Conservation (phyloP, 2,113 vertebrate genomes). For the Strigops habroptila region DNA sequence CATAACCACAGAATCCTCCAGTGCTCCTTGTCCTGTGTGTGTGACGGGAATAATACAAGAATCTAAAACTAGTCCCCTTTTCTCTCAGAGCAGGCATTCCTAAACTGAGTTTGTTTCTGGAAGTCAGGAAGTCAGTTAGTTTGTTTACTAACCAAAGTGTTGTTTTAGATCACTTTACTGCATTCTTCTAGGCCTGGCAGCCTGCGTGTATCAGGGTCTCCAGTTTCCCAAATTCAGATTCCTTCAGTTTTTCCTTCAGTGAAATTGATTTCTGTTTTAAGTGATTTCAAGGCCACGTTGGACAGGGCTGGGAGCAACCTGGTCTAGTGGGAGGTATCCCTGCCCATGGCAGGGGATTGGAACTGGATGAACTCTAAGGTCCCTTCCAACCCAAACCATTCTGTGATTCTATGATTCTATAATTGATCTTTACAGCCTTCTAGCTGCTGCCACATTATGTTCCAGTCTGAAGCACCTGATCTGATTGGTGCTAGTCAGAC, state of each 20-base stretch:
- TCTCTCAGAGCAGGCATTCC: neutral
- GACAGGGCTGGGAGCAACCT: no score
- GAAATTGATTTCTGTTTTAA: neutral
- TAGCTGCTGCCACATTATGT: neutral
- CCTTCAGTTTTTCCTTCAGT: neutral
- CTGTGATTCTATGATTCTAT: neutral
- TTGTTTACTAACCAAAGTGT: neutral
- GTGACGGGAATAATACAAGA: neutral
- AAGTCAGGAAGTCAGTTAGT: neutral
- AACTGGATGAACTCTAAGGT: no score
- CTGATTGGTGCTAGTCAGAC: neutral
- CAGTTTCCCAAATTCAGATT: neutral
- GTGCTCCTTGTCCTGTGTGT: neutral
- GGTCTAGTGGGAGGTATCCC: no score
- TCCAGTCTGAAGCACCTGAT: neutral
- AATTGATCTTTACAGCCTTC: neutral
- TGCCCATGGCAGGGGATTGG: no score
- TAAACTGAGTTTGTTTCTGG: neutral
- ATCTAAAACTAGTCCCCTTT: neutral
- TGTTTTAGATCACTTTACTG: neutral
- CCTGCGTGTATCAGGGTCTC: neutral
- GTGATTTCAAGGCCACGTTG: no score
- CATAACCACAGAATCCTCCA: neutral
- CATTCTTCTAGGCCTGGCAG: neutral
- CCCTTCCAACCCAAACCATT: no score